Evolutionary conservation across 1,140 invertebrate genomes (phyloP).

Genomic region (Drosophila malerkotliana): DNA sequence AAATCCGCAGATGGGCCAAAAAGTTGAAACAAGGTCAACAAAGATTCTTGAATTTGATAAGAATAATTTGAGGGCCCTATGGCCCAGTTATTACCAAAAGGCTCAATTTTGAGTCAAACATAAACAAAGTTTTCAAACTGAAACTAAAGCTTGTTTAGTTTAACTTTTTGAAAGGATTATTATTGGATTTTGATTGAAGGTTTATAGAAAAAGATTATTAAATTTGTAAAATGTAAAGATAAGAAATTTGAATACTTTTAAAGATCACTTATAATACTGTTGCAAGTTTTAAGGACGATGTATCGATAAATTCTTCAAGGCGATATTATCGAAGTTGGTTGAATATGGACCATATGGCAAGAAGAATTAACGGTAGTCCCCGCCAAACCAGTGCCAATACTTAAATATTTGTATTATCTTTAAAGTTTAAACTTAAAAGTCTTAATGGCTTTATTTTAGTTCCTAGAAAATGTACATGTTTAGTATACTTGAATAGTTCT

Average conservation of each 20-base stretch:
- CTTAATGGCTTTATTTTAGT: not conserved
- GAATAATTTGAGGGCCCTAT: slow-evolving; percentile 24
- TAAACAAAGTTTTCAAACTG: slow-evolving; percentile 18
- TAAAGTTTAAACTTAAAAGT: not conserved
- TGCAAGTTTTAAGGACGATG: too few relatives aligned
- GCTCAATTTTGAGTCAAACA: slow-evolving; percentile 5
- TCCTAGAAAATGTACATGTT: not conserved
- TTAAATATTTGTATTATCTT: too few relatives aligned
- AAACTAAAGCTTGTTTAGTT: slow-evolving; percentile 6
- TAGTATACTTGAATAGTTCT: not conserved
- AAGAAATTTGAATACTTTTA: too few relatives aligned
- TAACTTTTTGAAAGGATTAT: not conserved
- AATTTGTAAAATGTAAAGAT: too few relatives aligned
- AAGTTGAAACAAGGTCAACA: slow-evolving; percentile 30
- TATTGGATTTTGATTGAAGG: not conserved
- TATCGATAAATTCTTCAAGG: too few relatives aligned
- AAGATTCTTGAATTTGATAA: slow-evolving; percentile 33
- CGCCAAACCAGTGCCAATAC: too few relatives aligned
- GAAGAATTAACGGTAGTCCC: too few relatives aligned
- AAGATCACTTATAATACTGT: too few relatives aligned
- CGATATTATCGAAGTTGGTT: too few relatives aligned
- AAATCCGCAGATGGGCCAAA: slow-evolving; percentile 19
- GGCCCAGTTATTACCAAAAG: slow-evolving; percentile 19
- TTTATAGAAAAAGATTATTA: not conserved
- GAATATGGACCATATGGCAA: too few relatives aligned